Evolutionary conservation across 2,113 vertebrate species (phyloP).

Genomic region (Mionectes macconnelli): DNA sequence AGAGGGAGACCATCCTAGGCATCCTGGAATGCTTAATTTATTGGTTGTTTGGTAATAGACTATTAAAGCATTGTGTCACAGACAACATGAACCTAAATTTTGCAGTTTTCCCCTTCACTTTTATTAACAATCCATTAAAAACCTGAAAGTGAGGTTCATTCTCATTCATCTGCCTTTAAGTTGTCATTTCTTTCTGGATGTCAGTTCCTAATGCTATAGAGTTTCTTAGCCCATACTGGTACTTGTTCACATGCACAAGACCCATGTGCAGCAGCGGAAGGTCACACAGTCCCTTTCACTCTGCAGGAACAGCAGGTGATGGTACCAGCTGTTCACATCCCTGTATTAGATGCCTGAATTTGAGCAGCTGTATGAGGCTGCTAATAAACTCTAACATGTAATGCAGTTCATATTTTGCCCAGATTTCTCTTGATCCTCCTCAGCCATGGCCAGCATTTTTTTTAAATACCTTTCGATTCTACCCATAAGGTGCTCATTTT

Average conservation of each 20-base stretch:
- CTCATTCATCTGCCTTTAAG: background rate
- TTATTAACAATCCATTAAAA: background rate
- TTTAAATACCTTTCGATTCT: background rate
- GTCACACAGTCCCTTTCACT: constrained; percentile 43
- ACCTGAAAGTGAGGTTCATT: background rate
- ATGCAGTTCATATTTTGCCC: constrained; percentile 5
- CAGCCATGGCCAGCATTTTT: background rate
- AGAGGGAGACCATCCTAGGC: background rate
- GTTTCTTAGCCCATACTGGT: accelerated
- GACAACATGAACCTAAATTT: background rate
- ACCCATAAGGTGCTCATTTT: background rate
- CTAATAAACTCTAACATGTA: constrained; percentile 30
- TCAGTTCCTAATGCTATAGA: background rate
- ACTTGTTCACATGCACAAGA: background rate
- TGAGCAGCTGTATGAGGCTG: constrained; percentile 59
- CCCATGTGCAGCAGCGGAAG: constrained; percentile 21
- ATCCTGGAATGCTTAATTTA: background rate
- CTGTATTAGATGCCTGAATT: constrained; percentile 43
- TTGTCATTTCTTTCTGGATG: background rate
- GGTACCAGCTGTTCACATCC: constrained; percentile 64
- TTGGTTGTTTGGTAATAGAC: background rate
- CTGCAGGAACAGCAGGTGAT: constrained; percentile 57
- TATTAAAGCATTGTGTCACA: background rate
- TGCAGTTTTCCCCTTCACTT: background rate
- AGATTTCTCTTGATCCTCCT: background rate